Percentiles rank a stretch among this genome's conserved stretches.
phyloP scores from a whole-genome alignment of 2,888 invertebrate species.

The Protodeltote pygarga region DNA sequence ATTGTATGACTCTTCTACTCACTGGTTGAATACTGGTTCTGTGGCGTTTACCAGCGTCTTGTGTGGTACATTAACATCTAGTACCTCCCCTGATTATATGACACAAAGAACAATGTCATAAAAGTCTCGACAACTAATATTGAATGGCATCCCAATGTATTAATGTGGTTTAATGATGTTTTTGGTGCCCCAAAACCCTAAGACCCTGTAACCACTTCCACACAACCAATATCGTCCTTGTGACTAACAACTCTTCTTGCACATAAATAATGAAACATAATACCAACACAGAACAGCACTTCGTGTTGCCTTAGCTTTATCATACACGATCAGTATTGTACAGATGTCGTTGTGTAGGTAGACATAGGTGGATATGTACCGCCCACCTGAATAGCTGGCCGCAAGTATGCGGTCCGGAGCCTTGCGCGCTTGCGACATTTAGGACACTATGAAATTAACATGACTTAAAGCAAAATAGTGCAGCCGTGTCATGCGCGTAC shows the following conservation, averaged over 20 bases:
- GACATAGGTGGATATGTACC: conserved; percentile 50
- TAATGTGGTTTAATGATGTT: conserved; percentile 23
- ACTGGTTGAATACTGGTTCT: conserved; percentile 71
- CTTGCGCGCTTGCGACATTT: conserved; percentile 70
- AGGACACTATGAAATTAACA: conserved; percentile 70
- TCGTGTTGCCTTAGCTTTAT: conserved; percentile 29
- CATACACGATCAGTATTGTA: conserved; percentile 41
- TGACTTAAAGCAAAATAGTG: conserved; percentile 66
- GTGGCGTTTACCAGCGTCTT: conserved; percentile 66
- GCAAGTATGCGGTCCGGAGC: conserved; percentile 70
- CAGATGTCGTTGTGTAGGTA: conserved; percentile 50
- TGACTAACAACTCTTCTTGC: conserved; percentile 84
- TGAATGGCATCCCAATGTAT: conserved; percentile 21
- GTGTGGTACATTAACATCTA: conserved; percentile 67
- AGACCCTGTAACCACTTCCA: conserved; percentile 70
- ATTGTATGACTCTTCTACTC: conserved; percentile 66
- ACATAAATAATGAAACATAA: conserved; percentile 56
- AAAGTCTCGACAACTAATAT: conserved; percentile 27
- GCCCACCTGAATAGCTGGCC: conserved; percentile 60
- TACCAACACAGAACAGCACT: conserved; percentile 40
- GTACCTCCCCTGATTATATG: conserved; percentile 51
- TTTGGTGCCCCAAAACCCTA: conserved; percentile 51
- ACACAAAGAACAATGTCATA: conserved; percentile 37
- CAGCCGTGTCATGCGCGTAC: conserved; percentile 52
- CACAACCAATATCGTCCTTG: conserved; percentile 76